Base-by-base conservation (phyloP, 1,140 invertebrate species). In the Drosophila equinoxialis region DNA sequence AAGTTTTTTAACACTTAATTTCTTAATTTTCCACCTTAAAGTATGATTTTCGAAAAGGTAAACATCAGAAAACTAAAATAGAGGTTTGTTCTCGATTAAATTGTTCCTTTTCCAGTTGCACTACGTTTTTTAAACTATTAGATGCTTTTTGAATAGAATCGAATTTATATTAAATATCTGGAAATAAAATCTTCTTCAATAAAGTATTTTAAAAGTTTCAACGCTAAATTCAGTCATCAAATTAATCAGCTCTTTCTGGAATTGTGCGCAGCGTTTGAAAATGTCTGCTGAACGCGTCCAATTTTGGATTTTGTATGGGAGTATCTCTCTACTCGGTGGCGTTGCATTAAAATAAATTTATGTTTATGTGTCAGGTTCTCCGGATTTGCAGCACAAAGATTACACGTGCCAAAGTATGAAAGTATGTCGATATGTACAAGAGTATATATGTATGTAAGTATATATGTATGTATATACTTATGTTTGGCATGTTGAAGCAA, bases 401-500 rank as follows among this genome's bases (percentile, higher is more conserved):
- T 37, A 59, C 57, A 59, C 57, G 57, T 59, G 57, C 57, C 57
- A 33, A 35, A 51, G 11, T 59, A 59, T 59, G 26, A 37, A 37
- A 17, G 30, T 35, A 35, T 37, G 2, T 37, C 37, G 13, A 35
- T 14, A 55, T 69, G 37, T 69, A 51, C 4, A 23, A 14, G 23
- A n/a, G 3, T 60, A 20, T 39, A 17, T 23, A 17, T 17, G 17
- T 17, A 17, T 37, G 5, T 23, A 17, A 30, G 5, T 23, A 37
- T 45, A 70, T 63, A 35, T 39, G 30, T 54, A 10, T 37, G 42
- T 20, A 65, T 63, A 65, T 68, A 71, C 42, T 42, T 65, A 45
- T 75, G 68, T 65, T 72, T 59, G 75, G 57, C 73, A 6, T 75
- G 51, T 37, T 75, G 58, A 23, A 45, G 64, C 39, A 48, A 14